Base-by-base conservation (phyloP, 2,797 vertebrate genomes). In the Sebastiscus albofasciatus region DNA sequence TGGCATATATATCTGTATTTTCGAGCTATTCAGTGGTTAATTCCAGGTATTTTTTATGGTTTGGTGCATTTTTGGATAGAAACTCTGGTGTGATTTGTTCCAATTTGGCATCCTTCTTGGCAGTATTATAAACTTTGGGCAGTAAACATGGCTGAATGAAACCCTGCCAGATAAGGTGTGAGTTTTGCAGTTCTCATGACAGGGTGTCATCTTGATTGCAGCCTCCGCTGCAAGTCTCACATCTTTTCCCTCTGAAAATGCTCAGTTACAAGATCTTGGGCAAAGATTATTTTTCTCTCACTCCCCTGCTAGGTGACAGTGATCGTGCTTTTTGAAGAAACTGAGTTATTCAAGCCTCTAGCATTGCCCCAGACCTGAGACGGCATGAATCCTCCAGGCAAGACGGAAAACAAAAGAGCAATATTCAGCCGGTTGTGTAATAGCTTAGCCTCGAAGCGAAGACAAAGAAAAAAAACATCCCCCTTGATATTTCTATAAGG, bases 401-500 rank as follows among this genome's bases (percentile, higher is more conserved):
- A 61, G 74, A 87, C 55, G 3, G 70, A 65, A 89, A 90, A 85
- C 82, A 84, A 62, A 74, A 79, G 74, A 86, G 83, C 67, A 77
- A 72, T 74, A 75, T 89, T 89, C 75, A 83, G 80, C 66, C 78
- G 2, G 67, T 78, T 74, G 75, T 80, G 79, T 33, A 62, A 66
- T n/a, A 74, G 84, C 72, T 85, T 77, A 70, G 85, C 73, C 74
- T 26, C 36, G 20, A 67, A 85, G 62, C 34, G 27, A 16, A 76
- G 67, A 67, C 60, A 61, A 60, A 42, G 20, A 10, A 20, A 71
- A 70, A 46, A 60, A 22, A 68, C 56, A 33, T 26, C 62, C 66
- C 70, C 75, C 87, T 76, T 75, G 87, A 92, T 92, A 89, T 90
- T 94, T 92, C 88, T 89, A 73, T 64, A 72, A 84, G 84, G 91